phyloP scores from a whole-genome alignment of 1,140 invertebrate genomes.

The Drosophila azteca region DNA sequence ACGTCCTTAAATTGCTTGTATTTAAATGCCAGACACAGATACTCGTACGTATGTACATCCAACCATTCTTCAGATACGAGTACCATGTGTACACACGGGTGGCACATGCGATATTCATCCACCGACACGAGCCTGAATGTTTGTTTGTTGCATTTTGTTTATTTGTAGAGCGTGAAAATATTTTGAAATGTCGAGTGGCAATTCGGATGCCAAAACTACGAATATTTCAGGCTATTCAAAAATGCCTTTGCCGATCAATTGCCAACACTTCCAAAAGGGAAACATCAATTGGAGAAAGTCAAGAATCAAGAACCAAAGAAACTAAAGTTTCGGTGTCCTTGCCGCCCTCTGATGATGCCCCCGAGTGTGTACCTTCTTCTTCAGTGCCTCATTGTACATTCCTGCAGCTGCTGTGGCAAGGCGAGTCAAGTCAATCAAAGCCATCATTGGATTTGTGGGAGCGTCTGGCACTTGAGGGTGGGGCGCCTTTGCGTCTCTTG shows the following conservation, averaged over 20 bases:
- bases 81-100: neutral
- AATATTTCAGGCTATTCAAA: neutral
- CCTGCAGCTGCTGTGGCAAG: constrained; percentile 2
- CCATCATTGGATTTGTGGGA: constrained; percentile 37
- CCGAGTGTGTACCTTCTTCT: constrained; percentile 16
- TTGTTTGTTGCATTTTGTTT: constrained; percentile 51
- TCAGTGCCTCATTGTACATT: constrained; percentile 4
- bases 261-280: no score
- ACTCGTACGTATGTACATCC: neutral
- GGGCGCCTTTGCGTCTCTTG: constrained; percentile 24
- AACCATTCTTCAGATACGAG: neutral
- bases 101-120: constrained; percentile 23
- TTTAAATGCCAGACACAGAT: constrained; percentile 41
- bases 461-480: neutral
- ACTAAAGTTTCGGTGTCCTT: neutral
- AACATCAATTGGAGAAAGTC: no score
- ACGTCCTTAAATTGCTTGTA: constrained; percentile 50
- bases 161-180: constrained; percentile 59
- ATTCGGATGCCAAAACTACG: constrained; percentile 24
- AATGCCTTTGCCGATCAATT: no score
- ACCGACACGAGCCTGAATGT: constrained; percentile 3
- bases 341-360: neutral
- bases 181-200: constrained; percentile 27
- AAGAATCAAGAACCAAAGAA: no score
- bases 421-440: constrained; percentile 39